These are phyloP conservation scores for Drosophila recens DNA, from an alignment of 2,888 invertebrate genomes.

Conservation along the genomic window DNA sequence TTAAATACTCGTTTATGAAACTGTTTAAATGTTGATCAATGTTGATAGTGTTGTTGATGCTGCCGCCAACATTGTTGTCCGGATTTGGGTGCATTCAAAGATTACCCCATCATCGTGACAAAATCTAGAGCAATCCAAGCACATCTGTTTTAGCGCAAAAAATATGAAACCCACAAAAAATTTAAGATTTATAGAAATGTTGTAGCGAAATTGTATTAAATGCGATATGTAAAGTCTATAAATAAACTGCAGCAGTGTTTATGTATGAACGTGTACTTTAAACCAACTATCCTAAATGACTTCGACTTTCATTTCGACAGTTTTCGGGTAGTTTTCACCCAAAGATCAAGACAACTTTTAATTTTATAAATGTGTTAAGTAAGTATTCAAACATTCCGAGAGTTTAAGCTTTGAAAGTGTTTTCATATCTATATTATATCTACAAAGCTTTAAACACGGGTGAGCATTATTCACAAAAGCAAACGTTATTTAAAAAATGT, in stretches of 20 bases:
- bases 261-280: constrained; percentile 39
- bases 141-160: constrained; percentile 27
- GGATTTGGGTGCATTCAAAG: constrained; percentile 3
- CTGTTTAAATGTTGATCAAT: constrained; percentile 50
- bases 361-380: neutral
- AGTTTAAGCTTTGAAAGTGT: no score
- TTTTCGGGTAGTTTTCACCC: no score
- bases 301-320: constrained; percentile 10
- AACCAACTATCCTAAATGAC: neutral
- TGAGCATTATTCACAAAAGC: no score
- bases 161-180: constrained; percentile 2
- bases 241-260: constrained; percentile 53
- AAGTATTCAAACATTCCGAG: neutral
- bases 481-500: no score
- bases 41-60: constrained; percentile 22
- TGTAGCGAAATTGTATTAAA: constrained; percentile 44
- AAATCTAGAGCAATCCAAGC: constrained; percentile 1
- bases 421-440: no score
- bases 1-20: constrained; percentile 28
- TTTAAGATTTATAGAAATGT: constrained; percentile 42
- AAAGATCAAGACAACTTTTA: neutral
- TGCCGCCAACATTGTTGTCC: constrained; percentile 25
- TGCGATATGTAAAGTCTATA: constrained; percentile 35
- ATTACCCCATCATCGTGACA: constrained; percentile 5
- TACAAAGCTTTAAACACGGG: no score